Evolutionary conservation across 2,113 vertebrate species (phyloP).

Genomic region (Scomber colias): DNA sequence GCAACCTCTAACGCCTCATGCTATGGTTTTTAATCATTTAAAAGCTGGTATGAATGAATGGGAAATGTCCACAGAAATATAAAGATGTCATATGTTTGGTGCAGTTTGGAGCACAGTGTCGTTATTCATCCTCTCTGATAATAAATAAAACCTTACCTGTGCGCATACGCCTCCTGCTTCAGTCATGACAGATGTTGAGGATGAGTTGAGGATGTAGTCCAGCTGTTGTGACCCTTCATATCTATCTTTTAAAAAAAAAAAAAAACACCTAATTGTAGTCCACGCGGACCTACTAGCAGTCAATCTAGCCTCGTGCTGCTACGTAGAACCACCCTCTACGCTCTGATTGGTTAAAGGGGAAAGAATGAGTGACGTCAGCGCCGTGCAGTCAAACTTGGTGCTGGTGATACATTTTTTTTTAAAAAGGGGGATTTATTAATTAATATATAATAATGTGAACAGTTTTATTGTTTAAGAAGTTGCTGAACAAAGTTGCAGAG

Average conservation of each 20-base stretch:
- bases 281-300: neutral
- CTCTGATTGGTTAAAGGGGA: conserved; percentile 43
- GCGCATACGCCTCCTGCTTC: conserved; percentile 39
- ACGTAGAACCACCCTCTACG: conserved; percentile 6
- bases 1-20: rapidly evolving
- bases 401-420: neutral
- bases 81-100: conserved; percentile 2
- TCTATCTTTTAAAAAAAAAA: neutral
- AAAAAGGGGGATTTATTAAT: neutral
- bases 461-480: too few relatives aligned
- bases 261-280: rapidly evolving
- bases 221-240: neutral
- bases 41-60: rapidly evolving
- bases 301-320: neutral
- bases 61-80: neutral
- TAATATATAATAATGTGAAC: too few relatives aligned
- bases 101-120: conserved; percentile 8
- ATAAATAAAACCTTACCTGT: neutral
- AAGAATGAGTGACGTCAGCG: neutral
- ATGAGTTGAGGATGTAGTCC: neutral
- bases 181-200: conserved; percentile 34
- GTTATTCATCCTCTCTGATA: neutral
- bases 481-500: too few relatives aligned
- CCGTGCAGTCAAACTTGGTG: conserved; percentile 38
- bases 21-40: rapidly evolving